phyloP scores from a whole-genome alignment of 2,797 vertebrate genomes.

The Paedocypris micromegethes region DNA sequence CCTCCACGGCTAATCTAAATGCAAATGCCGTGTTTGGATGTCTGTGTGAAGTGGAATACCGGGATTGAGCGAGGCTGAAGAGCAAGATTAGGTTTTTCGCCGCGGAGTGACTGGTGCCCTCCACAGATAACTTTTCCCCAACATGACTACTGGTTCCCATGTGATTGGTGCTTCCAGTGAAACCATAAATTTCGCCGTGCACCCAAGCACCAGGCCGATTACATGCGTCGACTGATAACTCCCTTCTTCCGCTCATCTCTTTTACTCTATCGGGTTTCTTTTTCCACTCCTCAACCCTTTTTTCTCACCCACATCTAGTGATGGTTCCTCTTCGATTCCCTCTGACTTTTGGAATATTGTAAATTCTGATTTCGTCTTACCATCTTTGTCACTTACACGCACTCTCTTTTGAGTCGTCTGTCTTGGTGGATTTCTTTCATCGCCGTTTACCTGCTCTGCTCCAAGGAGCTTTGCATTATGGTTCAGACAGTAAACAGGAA shows the following conservation, averaged over 20 bases:
- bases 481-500: constrained; percentile 43
- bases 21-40: constrained; percentile 55
- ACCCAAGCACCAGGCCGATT: constrained; percentile 37
- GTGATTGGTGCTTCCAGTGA: constrained; percentile 44
- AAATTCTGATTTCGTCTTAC: constrained; percentile 4
- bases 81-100: constrained; percentile 52
- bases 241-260: constrained; percentile 25
- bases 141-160: constrained; percentile 52
- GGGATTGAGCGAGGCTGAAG: constrained; percentile 38
- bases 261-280: constrained; percentile 33
- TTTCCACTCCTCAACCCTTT: constrained; percentile 12
- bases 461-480: constrained; percentile 21
- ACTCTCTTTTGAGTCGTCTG: constrained; percentile 10
- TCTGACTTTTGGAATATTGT: not conserved
- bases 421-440: constrained; percentile 24
- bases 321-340: not conserved
- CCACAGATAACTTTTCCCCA: constrained; percentile 50
- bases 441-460: constrained; percentile 6
- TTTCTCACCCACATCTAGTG: not conserved
- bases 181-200: constrained; percentile 50
- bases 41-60: constrained; percentile 40
- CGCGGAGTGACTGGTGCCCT: constrained; percentile 42
- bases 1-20: constrained; percentile 59
- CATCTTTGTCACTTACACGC: not conserved
- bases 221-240: constrained; percentile 38